Evolutionary conservation across 2,113 vertebrate genomes (phyloP), one percentile per base, ranked within the genome.

Genomic region (Chaetura pelagica): DNA sequence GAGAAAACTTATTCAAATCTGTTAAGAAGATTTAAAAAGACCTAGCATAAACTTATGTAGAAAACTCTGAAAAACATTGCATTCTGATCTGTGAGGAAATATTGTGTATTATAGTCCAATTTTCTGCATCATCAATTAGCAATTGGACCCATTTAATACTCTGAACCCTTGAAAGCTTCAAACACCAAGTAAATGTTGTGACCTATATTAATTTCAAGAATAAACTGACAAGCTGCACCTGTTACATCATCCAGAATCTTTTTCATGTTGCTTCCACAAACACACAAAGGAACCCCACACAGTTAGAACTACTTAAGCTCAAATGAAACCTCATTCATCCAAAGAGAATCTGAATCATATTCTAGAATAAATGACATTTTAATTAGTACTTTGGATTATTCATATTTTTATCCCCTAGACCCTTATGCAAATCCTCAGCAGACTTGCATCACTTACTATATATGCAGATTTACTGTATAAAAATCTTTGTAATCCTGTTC

Each of bases 111-210:
- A 93, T 12, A 16, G 72, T 4, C 74, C 61, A 92, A 83, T 92
- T 97, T 92, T 80, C 92, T 74, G 76, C 86, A 55, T 73, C 67
- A 92, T 94, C 90, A 96, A 69, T 92, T 90, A 92, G 63, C 22
- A 74, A 90, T 26, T 83, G 94, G 73, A 85, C 71, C 75, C 52
- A 34, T 84, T 87, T 87, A 78, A 84, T 78, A 81, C 83, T 77
- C 91, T 52, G 80, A 95, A 92, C 84, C 38, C 52, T 14, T 48
- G 77, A 62, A 92, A 91, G 58, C 51, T 85, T 34, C 44, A 29
- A 63, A 55, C 12, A 5, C 44, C 68, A 89, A 66, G 35, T 15
- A 66, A 69, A 58, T 13, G 9, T 17, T 92, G 80, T 8, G 57
- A 71, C 58, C 34, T 73, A 8, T n/a, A 26, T 58, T 69, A 8